Evolutionary conservation across 2,113 vertebrate genomes (phyloP).

Genomic region (Anthoscopus minutus): DNA sequence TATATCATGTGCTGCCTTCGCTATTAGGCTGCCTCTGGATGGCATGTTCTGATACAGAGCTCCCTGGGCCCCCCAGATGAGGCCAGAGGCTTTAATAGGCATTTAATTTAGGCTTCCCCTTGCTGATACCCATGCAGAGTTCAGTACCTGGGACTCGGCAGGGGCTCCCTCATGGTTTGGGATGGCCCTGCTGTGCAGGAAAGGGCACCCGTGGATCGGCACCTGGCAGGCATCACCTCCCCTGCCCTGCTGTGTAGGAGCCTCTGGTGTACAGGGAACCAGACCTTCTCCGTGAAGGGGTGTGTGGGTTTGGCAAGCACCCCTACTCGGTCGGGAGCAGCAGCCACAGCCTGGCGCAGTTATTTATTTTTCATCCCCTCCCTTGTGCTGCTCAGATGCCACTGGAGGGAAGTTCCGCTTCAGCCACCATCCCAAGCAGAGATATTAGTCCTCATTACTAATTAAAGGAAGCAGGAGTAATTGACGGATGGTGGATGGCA

Average conservation of each 20-base stretch:
- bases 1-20: slow-evolving; percentile 58
- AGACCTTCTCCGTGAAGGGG: neutral
- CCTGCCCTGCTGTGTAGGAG: neutral
- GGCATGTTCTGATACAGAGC: slow-evolving; percentile 42
- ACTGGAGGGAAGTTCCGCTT: slow-evolving; percentile 64
- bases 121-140: neutral
- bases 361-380: slow-evolving; percentile 52
- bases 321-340: rapidly evolving
- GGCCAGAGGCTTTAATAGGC: slow-evolving; percentile 35
- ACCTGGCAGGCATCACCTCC: neutral
- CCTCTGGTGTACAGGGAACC: neutral
- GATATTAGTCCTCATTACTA: slow-evolving; percentile 97
- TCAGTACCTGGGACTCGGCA: neutral
- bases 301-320: neutral
- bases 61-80: neutral
- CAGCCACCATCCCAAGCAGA: slow-evolving; percentile 54
- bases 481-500: slow-evolving; percentile 73
- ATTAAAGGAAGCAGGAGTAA: slow-evolving; percentile 86
- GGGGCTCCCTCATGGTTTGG: neutral
- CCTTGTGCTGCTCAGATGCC: slow-evolving; percentile 45
- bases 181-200: neutral
- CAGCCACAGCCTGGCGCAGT: neutral
- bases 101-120: slow-evolving; percentile 29
- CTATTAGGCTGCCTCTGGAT: slow-evolving; percentile 54
- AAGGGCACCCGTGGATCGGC: rapidly evolving